phyloP scores from a whole-genome alignment of 1,140 invertebrate species.

The Calliopsis andreniformis region DNA sequence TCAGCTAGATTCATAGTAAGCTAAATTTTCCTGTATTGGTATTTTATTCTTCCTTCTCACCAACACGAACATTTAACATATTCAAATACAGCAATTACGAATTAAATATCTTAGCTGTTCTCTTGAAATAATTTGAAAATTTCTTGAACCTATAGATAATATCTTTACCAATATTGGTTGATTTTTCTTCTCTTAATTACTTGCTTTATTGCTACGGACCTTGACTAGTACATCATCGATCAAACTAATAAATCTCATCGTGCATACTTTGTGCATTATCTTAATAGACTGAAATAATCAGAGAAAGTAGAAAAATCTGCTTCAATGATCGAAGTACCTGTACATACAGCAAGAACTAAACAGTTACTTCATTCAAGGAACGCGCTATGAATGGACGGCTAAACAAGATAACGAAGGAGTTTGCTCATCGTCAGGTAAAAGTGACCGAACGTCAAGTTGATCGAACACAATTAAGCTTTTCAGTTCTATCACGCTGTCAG shows the following conservation, averaged over 20 bases:
- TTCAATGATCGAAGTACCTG: slow-evolving; percentile 51
- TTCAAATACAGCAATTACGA: no score
- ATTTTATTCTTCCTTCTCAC: no score
- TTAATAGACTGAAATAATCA: slow-evolving; percentile 6
- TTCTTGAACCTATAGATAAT: no score
- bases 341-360: slow-evolving; percentile 34
- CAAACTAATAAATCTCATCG: slow-evolving; percentile 31
- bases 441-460: slow-evolving; percentile 45
- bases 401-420: slow-evolving; percentile 42
- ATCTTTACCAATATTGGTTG: no score
- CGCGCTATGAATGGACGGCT: slow-evolving; percentile 53
- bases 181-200: no score
- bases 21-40: no score
- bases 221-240: no score
- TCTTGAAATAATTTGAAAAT: no score
- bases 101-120: no score
- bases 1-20: no score
- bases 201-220: no score
- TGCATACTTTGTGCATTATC: slow-evolving; percentile 16
- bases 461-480: slow-evolving; percentile 42
- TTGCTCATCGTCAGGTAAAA: slow-evolving; percentile 61
- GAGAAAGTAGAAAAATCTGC: not conserved
- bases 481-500: slow-evolving; percentile 48
- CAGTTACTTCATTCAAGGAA: slow-evolving; percentile 45
- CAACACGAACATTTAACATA: no score